phyloP scores from a whole-genome alignment of 2,113 vertebrate species.

The Ia io region DNA sequence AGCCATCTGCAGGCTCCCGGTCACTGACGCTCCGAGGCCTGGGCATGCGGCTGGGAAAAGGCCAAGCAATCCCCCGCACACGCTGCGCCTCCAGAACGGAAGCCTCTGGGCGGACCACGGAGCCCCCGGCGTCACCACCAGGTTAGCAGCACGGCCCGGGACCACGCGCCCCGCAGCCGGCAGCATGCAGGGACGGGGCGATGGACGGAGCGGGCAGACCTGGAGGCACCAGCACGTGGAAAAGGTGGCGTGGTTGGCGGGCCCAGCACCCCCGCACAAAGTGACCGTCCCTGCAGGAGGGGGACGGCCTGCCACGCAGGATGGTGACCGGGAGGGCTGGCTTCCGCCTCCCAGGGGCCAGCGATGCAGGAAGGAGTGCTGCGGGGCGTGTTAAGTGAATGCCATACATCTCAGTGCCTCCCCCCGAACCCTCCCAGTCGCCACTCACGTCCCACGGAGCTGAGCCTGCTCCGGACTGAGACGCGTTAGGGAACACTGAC shows the following conservation, averaged over 20 bases:
- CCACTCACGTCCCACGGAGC: background rate
- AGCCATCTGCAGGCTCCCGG: background rate
- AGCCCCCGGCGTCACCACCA: background rate
- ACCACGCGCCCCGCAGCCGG: background rate
- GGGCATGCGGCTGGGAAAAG: conserved; percentile 49
- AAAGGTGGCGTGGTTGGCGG: background rate
- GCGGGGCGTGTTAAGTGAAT: background rate
- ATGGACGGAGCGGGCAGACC: accelerated
- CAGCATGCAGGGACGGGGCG: accelerated
- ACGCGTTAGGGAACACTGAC: background rate
- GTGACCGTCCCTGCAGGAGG: background rate
- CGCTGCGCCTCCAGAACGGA: background rate
- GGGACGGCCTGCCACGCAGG: background rate
- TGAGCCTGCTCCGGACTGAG: background rate
- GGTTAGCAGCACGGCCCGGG: conserved; percentile 45
- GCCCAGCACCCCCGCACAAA: accelerated
- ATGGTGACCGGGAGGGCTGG: background rate
- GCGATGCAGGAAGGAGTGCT: background rate
- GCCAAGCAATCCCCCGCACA: conserved; percentile 48
- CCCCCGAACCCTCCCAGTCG: background rate
- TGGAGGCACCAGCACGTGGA: background rate
- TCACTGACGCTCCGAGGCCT: conserved; percentile 4
- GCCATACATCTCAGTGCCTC: background rate
- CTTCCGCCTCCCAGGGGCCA: background rate
- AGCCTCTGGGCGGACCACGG: conserved; percentile 17